A percentile compares a stretch with the other conserved stretches of the same genome.
Evolutionary conservation across 1,140 invertebrate species (phyloP).

Genomic region (Campoletis sonorensis): DNA sequence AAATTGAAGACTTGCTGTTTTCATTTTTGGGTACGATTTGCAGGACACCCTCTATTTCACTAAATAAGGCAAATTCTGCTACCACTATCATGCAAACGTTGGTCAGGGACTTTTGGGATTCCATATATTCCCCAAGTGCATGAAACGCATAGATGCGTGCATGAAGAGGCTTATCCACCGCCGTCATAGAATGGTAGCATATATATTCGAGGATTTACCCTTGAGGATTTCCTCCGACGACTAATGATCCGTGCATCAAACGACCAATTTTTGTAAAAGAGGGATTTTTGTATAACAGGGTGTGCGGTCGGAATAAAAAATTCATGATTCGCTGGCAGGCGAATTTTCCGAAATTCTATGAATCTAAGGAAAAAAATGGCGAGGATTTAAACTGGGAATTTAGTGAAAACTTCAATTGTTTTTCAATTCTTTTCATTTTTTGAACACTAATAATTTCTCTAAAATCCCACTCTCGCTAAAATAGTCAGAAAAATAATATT

Average conservation of each 20-base stretch:
- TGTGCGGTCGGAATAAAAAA: background rate
- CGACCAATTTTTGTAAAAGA: conserved; percentile 23
- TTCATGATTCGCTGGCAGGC: background rate
- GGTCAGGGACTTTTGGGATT: conserved; percentile 33
- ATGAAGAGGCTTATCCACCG: conserved; percentile 18
- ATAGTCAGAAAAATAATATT: background rate
- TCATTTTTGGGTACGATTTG: too few relatives aligned
- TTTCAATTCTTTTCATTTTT: too few relatives aligned
- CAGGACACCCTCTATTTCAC: too few relatives aligned
- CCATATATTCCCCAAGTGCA: background rate
- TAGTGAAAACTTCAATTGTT: too few relatives aligned
- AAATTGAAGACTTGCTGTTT: too few relatives aligned
- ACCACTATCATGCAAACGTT: conserved; percentile 15
- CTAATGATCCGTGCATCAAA: conserved; percentile 37
- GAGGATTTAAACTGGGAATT: too few relatives aligned
- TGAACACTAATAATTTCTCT: too few relatives aligned
- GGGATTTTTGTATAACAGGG: background rate
- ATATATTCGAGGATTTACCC: conserved; percentile 27
- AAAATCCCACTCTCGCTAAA: too few relatives aligned
- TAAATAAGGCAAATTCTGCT: background rate
- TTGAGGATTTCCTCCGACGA: background rate
- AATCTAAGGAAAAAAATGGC: too few relatives aligned
- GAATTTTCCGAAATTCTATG: too few relatives aligned
- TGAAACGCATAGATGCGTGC: conserved; percentile 24
- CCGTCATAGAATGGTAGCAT: background rate